phyloP scores from a whole-genome alignment of 2,797 vertebrate genomes.

The Adrianichthys oophorus region DNA sequence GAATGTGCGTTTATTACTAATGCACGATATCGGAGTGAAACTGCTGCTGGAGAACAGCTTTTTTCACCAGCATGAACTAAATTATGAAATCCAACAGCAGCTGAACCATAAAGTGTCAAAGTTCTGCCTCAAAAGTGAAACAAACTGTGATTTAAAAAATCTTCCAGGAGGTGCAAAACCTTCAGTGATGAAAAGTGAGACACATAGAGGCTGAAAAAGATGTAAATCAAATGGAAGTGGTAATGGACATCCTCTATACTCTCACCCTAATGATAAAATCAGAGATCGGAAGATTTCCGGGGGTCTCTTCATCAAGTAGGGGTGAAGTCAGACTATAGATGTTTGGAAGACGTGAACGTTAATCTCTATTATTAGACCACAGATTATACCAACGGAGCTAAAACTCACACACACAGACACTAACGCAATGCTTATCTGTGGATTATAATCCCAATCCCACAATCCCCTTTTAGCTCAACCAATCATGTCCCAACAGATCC shows the following conservation, averaged over 20 bases:
- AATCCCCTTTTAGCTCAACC: constrained; percentile 60
- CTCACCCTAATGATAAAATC: constrained; percentile 8
- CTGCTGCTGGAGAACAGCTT: no score
- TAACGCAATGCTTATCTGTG: constrained; percentile 35
- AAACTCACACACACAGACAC: constrained; percentile 26
- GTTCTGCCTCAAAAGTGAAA: no score
- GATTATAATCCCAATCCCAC: constrained; percentile 65
- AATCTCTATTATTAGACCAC: constrained; percentile 63
- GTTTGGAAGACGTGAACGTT: constrained; percentile 39
- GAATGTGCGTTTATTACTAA: no score
- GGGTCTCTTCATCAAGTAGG: background rate
- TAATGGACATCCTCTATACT: background rate
- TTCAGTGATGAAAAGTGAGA: background rate
- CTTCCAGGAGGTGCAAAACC: background rate
- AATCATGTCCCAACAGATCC: constrained; percentile 54
- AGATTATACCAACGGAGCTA: constrained; percentile 56
- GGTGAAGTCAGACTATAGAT: constrained; percentile 27
- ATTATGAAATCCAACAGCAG: no score
- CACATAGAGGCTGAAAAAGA: background rate
- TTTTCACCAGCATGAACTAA: no score
- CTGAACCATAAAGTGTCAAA: no score
- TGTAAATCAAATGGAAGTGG: background rate
- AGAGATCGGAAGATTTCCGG: constrained; percentile 21
- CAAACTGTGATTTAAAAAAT: no score
- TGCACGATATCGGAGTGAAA: no score